A percentile compares a stretch with the other conserved stretches of the same genome.
Evolutionary conservation across 2,797 vertebrate species (phyloP).

Genomic region (Lagocephalus sceleratus): DNA sequence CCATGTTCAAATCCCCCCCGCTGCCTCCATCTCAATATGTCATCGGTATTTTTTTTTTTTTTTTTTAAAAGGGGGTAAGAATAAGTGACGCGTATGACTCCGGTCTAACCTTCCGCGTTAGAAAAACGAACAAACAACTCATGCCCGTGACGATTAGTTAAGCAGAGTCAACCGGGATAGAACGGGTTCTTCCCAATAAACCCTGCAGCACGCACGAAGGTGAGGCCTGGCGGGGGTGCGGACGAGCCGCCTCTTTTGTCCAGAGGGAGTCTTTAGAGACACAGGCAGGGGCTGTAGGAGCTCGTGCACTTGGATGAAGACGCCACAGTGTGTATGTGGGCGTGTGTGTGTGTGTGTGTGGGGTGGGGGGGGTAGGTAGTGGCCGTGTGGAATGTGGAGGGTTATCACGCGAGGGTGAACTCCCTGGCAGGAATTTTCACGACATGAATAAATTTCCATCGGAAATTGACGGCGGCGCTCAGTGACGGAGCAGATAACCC

Average conservation of each 20-base stretch:
- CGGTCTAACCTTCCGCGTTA: too few relatives aligned
- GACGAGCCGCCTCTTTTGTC: slow-evolving; percentile 60
- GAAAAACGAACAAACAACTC: too few relatives aligned
- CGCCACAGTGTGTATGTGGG: slow-evolving; percentile 17
- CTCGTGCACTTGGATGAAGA: slow-evolving; percentile 51
- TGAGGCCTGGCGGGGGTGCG: slow-evolving; percentile 46
- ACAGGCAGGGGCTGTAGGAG: slow-evolving; percentile 54
- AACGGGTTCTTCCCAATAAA: slow-evolving; percentile 3
- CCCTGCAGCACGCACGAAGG: slow-evolving; percentile 35
- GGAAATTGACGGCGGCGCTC: slow-evolving; percentile 35
- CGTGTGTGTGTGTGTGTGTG: too few relatives aligned
- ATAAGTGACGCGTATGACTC: too few relatives aligned
- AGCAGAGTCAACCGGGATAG: not conserved
- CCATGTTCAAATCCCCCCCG: too few relatives aligned
- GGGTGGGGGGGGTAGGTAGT: slow-evolving; percentile 12
- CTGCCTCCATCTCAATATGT: too few relatives aligned
- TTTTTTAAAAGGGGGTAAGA: too few relatives aligned
- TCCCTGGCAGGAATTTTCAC: slow-evolving; percentile 38
- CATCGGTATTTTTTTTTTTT: too few relatives aligned
- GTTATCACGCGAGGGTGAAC: slow-evolving; percentile 48
- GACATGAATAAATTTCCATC: slow-evolving; percentile 60
- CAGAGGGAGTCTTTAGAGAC: slow-evolving; percentile 35
- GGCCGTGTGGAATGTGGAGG: slow-evolving; percentile 42
- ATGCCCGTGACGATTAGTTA: not conserved
- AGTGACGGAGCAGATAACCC: slow-evolving; percentile 29